Conservation (phyloP, 1,140 invertebrate genomes). For the Platorchestia sp. region DNA sequence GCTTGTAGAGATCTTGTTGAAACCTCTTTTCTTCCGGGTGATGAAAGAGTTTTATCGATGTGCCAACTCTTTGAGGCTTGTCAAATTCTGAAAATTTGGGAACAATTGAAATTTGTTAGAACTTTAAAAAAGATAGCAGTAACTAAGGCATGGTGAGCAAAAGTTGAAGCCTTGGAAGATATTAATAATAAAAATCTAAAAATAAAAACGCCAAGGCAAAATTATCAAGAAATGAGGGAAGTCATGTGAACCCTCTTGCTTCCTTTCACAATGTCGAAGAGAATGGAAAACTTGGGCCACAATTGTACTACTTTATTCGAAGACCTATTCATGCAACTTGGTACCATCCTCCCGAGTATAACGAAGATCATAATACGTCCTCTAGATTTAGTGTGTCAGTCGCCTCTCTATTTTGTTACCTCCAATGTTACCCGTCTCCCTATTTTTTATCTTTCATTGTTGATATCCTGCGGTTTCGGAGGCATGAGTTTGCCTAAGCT, state of each 20-base stretch:
- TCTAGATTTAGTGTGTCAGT: not conserved
- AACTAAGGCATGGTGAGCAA: too few species aligned
- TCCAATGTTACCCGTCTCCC: too few species aligned
- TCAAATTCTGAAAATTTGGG: not conserved
- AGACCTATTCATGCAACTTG: not conserved
- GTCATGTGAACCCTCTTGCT: not conserved
- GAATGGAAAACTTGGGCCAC: not conserved
- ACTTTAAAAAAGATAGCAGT: too few species aligned
- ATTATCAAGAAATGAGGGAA: not conserved
- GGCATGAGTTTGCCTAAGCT: not conserved
- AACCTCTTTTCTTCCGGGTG: not conserved
- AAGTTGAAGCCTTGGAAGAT: too few species aligned
- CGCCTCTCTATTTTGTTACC: not conserved
- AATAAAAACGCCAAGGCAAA: too few species aligned
- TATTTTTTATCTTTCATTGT: slow-evolving; percentile 2
- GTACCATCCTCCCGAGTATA: not conserved
- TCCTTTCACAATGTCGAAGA: too few species aligned
- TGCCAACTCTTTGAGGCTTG: not conserved
- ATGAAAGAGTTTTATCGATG: not conserved
- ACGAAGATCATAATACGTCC: slow-evolving; percentile 38
- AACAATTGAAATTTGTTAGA: too few species aligned
- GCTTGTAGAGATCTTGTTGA: not conserved
- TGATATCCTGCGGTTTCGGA: not conserved
- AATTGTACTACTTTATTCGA: not conserved
- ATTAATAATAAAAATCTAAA: too few species aligned